Evolutionary conservation across 2,113 vertebrate species (phyloP).

Genomic region (Ammospiza nelsoni): DNA sequence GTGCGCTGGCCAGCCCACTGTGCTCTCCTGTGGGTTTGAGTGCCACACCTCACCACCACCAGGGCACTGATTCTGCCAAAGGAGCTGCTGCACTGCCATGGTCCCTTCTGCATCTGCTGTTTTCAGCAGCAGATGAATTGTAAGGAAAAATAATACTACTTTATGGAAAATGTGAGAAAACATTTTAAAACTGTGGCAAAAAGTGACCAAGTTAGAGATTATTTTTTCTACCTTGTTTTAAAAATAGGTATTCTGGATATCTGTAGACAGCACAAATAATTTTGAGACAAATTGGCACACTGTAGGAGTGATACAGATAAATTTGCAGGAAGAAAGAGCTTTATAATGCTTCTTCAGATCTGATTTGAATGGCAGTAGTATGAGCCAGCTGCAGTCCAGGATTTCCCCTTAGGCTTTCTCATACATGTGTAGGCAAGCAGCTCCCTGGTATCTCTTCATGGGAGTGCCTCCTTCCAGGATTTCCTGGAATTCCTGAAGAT

Average conservation of each 20-base stretch:
- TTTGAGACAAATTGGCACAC: neutral
- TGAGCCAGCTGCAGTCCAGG: neutral
- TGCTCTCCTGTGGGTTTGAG: fast-evolving
- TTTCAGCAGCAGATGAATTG: neutral
- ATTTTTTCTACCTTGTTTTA: neutral
- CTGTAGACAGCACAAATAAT: neutral
- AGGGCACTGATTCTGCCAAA: neutral
- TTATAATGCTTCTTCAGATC: neutral
- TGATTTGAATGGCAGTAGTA: neutral
- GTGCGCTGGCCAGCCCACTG: neutral
- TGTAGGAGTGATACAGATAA: neutral
- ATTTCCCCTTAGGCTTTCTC: conserved; percentile 25
- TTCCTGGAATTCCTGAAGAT: neutral
- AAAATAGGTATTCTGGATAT: neutral
- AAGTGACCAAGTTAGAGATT: neutral
- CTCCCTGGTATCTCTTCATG: neutral
- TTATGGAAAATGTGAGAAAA: neutral
- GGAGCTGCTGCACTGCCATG: neutral
- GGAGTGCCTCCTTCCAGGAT: neutral
- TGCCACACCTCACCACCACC: no score
- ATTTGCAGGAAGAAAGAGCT: neutral
- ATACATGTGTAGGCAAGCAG: neutral
- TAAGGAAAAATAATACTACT: neutral
- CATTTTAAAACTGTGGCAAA: neutral
- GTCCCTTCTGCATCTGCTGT: neutral